Evolutionary conservation across 2,888 invertebrate genomes (phyloP), one percentile per base, ranked within the genome.

Genomic region (Drosophila affinis): DNA sequence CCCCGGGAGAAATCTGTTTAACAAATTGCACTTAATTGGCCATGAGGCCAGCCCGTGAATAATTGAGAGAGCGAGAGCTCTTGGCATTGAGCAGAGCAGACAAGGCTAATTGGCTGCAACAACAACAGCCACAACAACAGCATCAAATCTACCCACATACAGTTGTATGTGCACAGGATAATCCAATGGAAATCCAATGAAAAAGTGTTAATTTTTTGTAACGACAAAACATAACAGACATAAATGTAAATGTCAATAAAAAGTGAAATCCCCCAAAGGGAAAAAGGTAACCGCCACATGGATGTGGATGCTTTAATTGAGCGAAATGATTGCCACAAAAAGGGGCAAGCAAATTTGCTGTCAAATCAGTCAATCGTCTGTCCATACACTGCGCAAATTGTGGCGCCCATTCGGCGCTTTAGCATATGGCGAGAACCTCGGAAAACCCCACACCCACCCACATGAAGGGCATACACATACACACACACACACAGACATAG

Each of bases 341-440:
- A 68, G 55, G 72, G 73, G 70, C 64, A 59, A 67, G 67, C 65
- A 63, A 69, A 58, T 49, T 54, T 60, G 48, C 71, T 60, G 65
- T 78, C 68, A 81, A 81, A 81, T 81, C 78, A 87, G 78, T 77
- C 75, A 59, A 77, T 87, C 81, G 80, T 81, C 72, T 55, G 68
- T 69, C 75, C 78, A 56, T 64, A 84, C 76, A 85, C 82, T 85
- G 86, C 79, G 81, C 82, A 76, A 81, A 85, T 81, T 76, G 76
- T 73, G 85, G 85, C 81, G 81, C 82, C 85, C 69, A 45, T 45
- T 57, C 53, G 76, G 59, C 79, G 82, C 72, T 57, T 65, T 64
- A 78, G 62, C 81, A 76, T 79, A 61, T 68, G 79, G 77, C 56
- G 52, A 64, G 54, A 69, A 51, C 68, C 57, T 62, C 56, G 48